Conservation (phyloP, 2,888 invertebrate genomes). For the Pammene fasciana region DNA sequence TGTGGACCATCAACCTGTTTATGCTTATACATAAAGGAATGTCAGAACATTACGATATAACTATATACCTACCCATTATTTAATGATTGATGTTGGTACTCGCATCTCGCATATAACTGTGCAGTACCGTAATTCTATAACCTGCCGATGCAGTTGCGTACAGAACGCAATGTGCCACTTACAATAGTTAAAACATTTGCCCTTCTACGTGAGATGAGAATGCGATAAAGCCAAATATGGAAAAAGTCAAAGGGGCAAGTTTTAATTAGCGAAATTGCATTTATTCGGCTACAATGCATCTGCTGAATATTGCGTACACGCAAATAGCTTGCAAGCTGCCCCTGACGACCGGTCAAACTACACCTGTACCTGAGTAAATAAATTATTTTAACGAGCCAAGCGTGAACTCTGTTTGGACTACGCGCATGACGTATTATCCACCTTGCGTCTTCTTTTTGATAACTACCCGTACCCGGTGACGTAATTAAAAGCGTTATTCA, state of each 20-base stretch:
- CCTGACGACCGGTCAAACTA: slow-evolving; percentile 53
- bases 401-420: slow-evolving; percentile 24
- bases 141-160: neutral
- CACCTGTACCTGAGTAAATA: slow-evolving; percentile 58
- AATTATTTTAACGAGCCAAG: slow-evolving; percentile 41
- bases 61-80: no score
- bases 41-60: no score
- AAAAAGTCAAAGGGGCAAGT: slow-evolving; percentile 29
- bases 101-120: neutral
- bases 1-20: no score
- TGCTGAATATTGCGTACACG: slow-evolving; percentile 47
- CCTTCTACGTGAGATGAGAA: neutral
- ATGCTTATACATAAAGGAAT: no score
- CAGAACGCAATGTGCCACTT: neutral
- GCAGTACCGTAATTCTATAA: neutral
- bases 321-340: slow-evolving; percentile 50
- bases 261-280: slow-evolving; percentile 42
- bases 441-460: slow-evolving; percentile 19
- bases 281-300: slow-evolving; percentile 48
- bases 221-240: slow-evolving; percentile 28
- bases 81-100: neutral
- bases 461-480: neutral
- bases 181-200: neutral
- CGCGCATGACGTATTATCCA: slow-evolving; percentile 5
- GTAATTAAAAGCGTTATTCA: neutral